These are phyloP conservation scores for Gila robusta DNA, from an alignment of 2,797 vertebrate species.

Conservation along the genomic window DNA sequence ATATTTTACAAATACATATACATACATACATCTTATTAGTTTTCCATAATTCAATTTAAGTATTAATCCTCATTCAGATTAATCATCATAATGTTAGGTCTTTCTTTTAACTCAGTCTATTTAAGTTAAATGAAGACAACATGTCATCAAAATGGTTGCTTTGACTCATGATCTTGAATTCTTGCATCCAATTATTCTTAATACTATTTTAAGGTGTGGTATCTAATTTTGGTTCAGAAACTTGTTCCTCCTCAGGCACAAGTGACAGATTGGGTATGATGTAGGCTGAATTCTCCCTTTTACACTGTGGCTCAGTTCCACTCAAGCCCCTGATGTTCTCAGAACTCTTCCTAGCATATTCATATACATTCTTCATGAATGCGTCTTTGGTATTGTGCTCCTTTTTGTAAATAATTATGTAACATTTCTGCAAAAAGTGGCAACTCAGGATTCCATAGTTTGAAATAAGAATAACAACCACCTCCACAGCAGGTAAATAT, in stretches of 20 bases:
- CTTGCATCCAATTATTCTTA: neutral
- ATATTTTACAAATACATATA: neutral
- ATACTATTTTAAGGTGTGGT: neutral
- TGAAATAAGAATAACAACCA: slow-evolving; percentile 90
- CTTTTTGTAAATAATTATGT: slow-evolving; percentile 87
- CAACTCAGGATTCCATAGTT: slow-evolving; percentile 89
- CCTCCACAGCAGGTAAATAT: slow-evolving; percentile 88
- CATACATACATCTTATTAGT: neutral
- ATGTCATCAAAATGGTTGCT: neutral
- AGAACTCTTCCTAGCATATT: slow-evolving; percentile 78
- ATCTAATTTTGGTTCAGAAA: neutral
- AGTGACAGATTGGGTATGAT: slow-evolving; percentile 20
- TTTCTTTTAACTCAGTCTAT: neutral
- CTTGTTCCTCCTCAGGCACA: neutral
- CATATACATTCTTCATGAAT: slow-evolving; percentile 85
- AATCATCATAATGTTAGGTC: neutral
- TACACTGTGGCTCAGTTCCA: slow-evolving; percentile 13
- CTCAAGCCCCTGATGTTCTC: slow-evolving; percentile 11
- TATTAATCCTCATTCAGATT: neutral
- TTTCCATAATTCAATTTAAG: neutral
- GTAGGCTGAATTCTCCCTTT: neutral
- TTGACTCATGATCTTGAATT: neutral
- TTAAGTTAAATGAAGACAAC: neutral
- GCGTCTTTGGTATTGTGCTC: slow-evolving; percentile 86
- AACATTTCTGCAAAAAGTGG: slow-evolving; percentile 91